Evolutionary conservation across 2,797 vertebrate genomes (phyloP).

Genomic region (Helostoma temminkii): DNA sequence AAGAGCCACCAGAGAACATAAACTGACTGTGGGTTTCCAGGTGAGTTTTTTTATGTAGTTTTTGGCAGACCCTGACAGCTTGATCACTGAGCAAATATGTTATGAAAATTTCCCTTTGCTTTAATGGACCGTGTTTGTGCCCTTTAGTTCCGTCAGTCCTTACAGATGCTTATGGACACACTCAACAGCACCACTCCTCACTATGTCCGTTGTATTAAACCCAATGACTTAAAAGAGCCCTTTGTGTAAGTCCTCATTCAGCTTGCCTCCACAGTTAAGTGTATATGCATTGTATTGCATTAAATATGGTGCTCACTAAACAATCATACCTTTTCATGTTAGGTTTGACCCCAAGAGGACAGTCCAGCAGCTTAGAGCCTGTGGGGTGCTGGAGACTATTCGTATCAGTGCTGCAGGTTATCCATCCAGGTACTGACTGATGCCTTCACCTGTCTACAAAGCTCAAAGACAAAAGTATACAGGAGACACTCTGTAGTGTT

Average conservation of each 20-base stretch:
- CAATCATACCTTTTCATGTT: conserved; percentile 8
- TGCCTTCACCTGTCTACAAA: background rate
- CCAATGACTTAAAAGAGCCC: conserved; percentile 85
- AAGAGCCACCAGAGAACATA: conserved; percentile 81
- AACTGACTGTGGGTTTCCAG: conserved; percentile 86
- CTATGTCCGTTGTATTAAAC: conserved; percentile 88
- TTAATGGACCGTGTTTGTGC: background rate
- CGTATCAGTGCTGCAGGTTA: conserved; percentile 86
- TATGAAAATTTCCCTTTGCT: background rate
- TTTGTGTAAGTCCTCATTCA: conserved; percentile 78
- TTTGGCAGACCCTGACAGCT: background rate
- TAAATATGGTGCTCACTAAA: background rate
- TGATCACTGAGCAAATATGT: background rate
- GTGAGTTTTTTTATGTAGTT: conserved; percentile 51
- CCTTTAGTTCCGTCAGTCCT: conserved; percentile 84
- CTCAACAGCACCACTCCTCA: conserved; percentile 87
- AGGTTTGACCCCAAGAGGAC: conserved; percentile 87
- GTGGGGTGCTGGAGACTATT: conserved; percentile 87
- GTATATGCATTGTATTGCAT: background rate
- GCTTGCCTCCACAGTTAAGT: background rate
- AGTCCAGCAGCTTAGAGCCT: conserved; percentile 87
- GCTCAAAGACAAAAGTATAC: background rate
- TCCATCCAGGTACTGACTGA: conserved; percentile 82
- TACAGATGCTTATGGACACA: conserved; percentile 84
- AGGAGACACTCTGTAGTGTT: background rate